Evolutionary conservation across 2,888 invertebrate genomes (phyloP).

Genomic region (Trissoscelio sp.): DNA sequence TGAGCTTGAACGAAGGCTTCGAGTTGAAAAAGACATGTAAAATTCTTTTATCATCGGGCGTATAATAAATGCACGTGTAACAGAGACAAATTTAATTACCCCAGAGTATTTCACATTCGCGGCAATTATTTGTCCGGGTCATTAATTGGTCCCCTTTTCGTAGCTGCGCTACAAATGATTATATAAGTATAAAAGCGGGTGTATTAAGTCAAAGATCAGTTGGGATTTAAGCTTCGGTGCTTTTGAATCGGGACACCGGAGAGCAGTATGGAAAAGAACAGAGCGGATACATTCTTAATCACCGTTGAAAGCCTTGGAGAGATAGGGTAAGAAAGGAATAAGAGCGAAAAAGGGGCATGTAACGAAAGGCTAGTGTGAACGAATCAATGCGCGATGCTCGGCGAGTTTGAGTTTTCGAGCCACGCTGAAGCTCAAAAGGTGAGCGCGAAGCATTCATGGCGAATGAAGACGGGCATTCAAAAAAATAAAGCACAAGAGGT

Average conservation of each 20-base stretch:
- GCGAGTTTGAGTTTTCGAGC: slow-evolving; percentile 41
- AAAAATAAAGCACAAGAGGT: slow-evolving; percentile 29
- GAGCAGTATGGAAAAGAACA: slow-evolving; percentile 57
- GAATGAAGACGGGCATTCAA: slow-evolving; percentile 49
- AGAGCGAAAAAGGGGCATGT: slow-evolving; percentile 32
- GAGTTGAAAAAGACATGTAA: background rate
- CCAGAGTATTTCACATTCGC: slow-evolving; percentile 44
- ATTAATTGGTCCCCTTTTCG: slow-evolving; percentile 44
- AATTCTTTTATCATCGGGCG: slow-evolving; percentile 2
- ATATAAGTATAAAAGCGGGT: slow-evolving; percentile 37
- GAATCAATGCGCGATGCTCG: slow-evolving; percentile 57
- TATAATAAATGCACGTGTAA: background rate
- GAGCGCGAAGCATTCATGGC: slow-evolving; percentile 44
- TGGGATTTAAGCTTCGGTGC: slow-evolving; percentile 60
- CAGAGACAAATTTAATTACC: slow-evolving; percentile 45
- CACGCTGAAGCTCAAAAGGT: slow-evolving; percentile 50
- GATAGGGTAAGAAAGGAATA: slow-evolving; percentile 45
- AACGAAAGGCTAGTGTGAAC: slow-evolving; percentile 58
- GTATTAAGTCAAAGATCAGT: slow-evolving; percentile 56
- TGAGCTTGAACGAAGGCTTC: background rate
- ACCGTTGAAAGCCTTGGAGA: slow-evolving; percentile 58
- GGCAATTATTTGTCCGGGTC: slow-evolving; percentile 29
- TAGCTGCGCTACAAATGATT: slow-evolving; percentile 21
- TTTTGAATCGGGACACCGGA: slow-evolving; percentile 50
- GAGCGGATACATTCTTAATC: slow-evolving; percentile 61